A percentile compares a stretch with the other conserved stretches of the same genome.
Conservation (phyloP, 1,140 invertebrate genomes). For the Musca domestica region DNA sequence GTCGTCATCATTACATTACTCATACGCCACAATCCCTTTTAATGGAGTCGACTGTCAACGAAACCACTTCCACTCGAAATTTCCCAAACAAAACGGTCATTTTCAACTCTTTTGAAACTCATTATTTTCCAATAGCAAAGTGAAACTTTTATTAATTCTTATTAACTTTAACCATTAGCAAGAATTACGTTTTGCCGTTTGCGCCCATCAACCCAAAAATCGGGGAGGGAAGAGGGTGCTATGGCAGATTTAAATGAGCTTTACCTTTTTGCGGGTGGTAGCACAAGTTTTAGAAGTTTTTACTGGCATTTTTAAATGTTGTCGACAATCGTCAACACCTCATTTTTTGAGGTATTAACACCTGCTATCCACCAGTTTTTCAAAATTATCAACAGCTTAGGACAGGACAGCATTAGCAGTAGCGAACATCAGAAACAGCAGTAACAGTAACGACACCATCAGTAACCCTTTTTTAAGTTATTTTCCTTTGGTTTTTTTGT, state of each 20-base stretch:
- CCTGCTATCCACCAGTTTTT: not conserved
- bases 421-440: not conserved
- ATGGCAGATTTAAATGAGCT: not conserved
- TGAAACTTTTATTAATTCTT: constrained; percentile 5
- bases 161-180: constrained; percentile 1
- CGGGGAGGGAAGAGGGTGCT: too few relatives aligned
- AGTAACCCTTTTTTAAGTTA: not conserved
- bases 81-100: not conserved
- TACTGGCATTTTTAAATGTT: too few relatives aligned
- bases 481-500: not conserved
- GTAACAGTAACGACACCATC: too few relatives aligned
- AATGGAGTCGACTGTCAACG: too few relatives aligned
- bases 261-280: not conserved
- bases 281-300: too few relatives aligned
- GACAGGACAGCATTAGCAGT: too few relatives aligned
- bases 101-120: not conserved
- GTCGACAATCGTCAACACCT: constrained; percentile 7
- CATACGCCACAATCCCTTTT: too few relatives aligned
- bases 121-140: constrained; percentile 2
- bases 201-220: not conserved
- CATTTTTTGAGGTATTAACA: constrained; percentile 18
- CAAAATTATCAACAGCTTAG: not conserved
- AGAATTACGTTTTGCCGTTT: not conserved
- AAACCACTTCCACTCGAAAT: too few relatives aligned
- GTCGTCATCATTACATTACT: too few relatives aligned